phyloP scores from a whole-genome alignment of 2,113 vertebrate genomes.

The Pavo muticus region DNA sequence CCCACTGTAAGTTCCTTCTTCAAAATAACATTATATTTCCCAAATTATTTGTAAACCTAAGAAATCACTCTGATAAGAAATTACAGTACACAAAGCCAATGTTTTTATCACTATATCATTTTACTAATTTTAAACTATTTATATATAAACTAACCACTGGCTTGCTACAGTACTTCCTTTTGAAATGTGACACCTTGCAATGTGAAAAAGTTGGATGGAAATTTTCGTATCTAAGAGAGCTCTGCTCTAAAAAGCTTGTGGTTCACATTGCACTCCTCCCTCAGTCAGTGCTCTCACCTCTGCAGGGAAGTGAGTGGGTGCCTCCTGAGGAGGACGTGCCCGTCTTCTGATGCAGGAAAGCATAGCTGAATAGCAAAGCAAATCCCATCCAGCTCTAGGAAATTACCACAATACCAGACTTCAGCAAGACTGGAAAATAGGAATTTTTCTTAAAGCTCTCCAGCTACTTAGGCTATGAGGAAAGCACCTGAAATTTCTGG shows the following conservation, averaged over 20 bases:
- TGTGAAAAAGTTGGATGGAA: conserved; percentile 34
- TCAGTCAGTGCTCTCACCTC: conserved; percentile 29
- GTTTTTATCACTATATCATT: conserved; percentile 31
- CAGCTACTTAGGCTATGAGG: not conserved
- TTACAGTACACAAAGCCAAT: not conserved
- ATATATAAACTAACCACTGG: conserved; percentile 13
- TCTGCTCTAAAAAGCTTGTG: conserved; percentile 54
- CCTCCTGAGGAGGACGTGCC: conserved; percentile 1
- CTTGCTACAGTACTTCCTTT: conserved; percentile 5
- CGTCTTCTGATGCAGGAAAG: conserved; percentile 27
- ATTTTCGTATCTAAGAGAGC: conserved; percentile 43
- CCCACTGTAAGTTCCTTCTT: not conserved
- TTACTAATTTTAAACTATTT: conserved; percentile 56
- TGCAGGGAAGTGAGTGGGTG: not conserved
- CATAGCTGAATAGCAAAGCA: conserved; percentile 30
- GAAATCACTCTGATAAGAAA: conserved; percentile 34
- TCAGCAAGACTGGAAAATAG: not conserved
- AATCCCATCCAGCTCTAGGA: conserved; percentile 8
- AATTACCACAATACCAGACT: not conserved
- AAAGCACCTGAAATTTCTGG: conserved; percentile 21
- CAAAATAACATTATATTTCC: not conserved
- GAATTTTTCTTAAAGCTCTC: not conserved
- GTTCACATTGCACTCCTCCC: conserved; percentile 33
- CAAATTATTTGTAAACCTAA: not conserved
- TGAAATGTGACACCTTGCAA: conserved; percentile 46